A percentile compares a stretch with the other conserved stretches of the same genome.
These are phyloP conservation scores for Muntiacus reevesi DNA, from an alignment of 2,113 vertebrate genomes.

Conservation along the genomic window DNA sequence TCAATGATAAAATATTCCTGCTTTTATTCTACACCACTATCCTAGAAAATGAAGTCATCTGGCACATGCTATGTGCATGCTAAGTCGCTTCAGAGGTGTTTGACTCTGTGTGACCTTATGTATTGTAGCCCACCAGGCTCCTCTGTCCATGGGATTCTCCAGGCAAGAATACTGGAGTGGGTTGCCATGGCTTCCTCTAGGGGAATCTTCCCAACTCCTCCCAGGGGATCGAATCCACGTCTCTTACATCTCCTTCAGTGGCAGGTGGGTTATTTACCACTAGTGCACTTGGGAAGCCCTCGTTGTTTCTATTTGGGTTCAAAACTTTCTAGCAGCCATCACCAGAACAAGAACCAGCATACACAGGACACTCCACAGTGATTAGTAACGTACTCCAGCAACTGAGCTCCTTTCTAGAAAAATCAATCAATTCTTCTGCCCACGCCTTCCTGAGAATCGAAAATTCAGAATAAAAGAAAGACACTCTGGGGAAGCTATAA, in stretches of 20 bases:
- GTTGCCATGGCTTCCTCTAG: neutral
- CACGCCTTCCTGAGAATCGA: neutral
- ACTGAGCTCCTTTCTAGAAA: neutral
- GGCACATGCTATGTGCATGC: neutral
- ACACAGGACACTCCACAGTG: neutral
- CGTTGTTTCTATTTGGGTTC: neutral
- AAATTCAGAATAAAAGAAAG: neutral
- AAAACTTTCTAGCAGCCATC: neutral
- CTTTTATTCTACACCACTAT: neutral
- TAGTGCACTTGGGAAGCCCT: neutral
- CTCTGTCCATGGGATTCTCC: neutral
- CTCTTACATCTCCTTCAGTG: neutral
- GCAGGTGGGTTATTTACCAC: neutral
- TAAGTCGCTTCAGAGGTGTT: neutral
- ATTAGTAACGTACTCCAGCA: neutral
- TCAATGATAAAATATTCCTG: neutral
- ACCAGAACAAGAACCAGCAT: neutral
- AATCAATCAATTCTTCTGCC: neutral
- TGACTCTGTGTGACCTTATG: neutral
- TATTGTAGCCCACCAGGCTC: neutral
- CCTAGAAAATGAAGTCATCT: neutral
- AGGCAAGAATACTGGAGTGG: neutral
- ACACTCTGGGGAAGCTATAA: neutral
- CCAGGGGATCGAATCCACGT: neutral
- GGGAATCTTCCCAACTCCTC: neutral